Evolutionary conservation across 2,888 invertebrate genomes (phyloP).

Genomic region (Aphrophora alni): DNA sequence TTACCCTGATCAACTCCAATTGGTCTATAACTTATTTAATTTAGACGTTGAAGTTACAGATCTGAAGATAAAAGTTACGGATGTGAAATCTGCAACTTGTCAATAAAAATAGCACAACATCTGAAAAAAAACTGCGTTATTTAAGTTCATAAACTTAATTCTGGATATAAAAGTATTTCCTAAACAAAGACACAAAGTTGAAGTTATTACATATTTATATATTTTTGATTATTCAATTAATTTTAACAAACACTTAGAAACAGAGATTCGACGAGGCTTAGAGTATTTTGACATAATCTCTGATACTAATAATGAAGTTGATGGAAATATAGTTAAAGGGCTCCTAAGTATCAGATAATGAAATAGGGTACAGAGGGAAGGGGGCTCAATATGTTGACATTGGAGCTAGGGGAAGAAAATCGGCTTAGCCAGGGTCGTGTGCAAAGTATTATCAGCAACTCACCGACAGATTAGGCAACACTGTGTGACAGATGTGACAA

Average conservation of each 20-base stretch:
- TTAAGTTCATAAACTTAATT: too few species aligned
- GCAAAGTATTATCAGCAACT: conserved; percentile 6
- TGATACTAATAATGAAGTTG: conserved; percentile 6
- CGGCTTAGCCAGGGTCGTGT: conserved; percentile 3
- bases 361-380: background rate
- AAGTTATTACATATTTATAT: too few species aligned
- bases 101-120: too few species aligned
- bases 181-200: too few species aligned
- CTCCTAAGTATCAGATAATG: conserved; percentile 4
- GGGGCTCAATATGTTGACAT: conserved; percentile 6
- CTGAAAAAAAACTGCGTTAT: too few species aligned
- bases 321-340: conserved; percentile 1
- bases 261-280: background rate
- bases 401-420: conserved; percentile 9
- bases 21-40: too few species aligned
- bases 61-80: too few species aligned
- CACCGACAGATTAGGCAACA: conserved; percentile 2
- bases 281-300: background rate
- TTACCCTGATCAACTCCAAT: too few species aligned
- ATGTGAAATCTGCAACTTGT: too few species aligned
- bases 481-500: background rate
- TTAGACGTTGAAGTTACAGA: too few species aligned
- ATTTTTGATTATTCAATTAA: background rate
- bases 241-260: background rate
- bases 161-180: too few species aligned